Base-by-base conservation (phyloP, 1,140 invertebrate genomes). In the Apis cerana region DNA sequence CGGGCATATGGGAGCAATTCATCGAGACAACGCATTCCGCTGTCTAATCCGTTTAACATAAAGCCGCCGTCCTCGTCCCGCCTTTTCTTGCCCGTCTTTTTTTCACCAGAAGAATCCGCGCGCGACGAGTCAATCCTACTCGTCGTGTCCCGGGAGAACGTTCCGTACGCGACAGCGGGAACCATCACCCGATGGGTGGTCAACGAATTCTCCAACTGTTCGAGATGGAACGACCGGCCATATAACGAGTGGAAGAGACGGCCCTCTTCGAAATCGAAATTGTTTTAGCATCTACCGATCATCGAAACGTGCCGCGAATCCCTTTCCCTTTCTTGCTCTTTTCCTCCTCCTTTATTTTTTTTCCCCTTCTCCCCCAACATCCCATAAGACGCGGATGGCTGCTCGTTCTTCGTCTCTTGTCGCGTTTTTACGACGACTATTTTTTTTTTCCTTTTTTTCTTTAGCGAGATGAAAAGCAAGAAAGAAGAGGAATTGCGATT, bases 21-120 rank as follows among this genome's bases (percentile, higher is more conserved):
- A 92, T 91, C 91, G 89, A 90, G 86, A 75, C 75, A 78, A 85
- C 85, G 88, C 92, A 94, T 94, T 93, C 93, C 90, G 85, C 90
- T 94, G 93, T 94, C 93, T 94, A 93, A 94, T 94, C 90, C 92
- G 90, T 93, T 94, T 94, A 93, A 91, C 89, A 89, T 92, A 90
- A 91, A 91, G 82, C 85, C 86, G 85, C 88, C 82, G 78, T 65
- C 79, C 72, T 67, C 61, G 67, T 87, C 69, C 54, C 70, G 50
- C 12, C 21, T 67, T 23, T 64, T 52, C 43, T 65, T 50, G 15
- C 23, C 17, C 54, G 7, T 56, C 33, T 17, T 69, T 75, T 17
- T 52, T 54, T n/a, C 23, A 21, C 4, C 11, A 19, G 23, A 64
- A 70, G 87, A 88, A 88, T 88, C 80, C 75, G 83, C 79, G 78